Evolutionary conservation across 2,888 invertebrate genomes (phyloP), one percentile per base, ranked within the genome.

Genomic region (Epirrhoe alternata): DNA sequence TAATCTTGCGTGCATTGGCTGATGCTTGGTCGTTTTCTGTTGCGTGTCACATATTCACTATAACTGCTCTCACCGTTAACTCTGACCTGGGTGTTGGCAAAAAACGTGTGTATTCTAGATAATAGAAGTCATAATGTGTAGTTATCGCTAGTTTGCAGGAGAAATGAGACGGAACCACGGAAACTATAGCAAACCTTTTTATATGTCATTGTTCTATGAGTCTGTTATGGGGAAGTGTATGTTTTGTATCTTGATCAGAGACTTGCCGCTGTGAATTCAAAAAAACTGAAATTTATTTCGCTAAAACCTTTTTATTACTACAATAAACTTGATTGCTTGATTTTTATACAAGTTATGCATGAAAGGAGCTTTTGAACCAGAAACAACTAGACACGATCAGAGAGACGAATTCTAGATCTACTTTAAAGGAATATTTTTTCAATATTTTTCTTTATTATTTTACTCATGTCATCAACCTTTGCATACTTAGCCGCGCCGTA

Each of bases 41-140:
- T 42, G 38, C 38, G 38, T 42, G 38, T 38, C 35, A 38, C 38
- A 42, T 10, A 42, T 42, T 42, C 38, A 16, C 45, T 64, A 35
- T 31, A 55, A 7, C 60, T 61, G 82, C 84, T 82, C 85, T 84
- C 89, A 89, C 91, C 91, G 91, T 90, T 90, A 90, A 81, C 77
- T 74, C 77, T 82, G 85, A 85, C 86, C 86, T 76, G 78, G 70
- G 72, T 70, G 75, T 70, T 66, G 73, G 73, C 80, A 85, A 88
- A 89, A 90, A 87, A 86, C 78, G 77, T 77, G 81, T 78, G 84
- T 86, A 86, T 85, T 85, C 82, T 82, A 85, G 82, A 78, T 80
- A 79, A 79, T 81, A 78, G 79, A 86, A 85, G 80, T 81, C 79
- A 82, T 82, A 80, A 76, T 74, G 74, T 77, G 35, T 82, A 85